Percentiles rank a stretch among this genome's conserved stretches.
These are phyloP conservation scores for Rafetus swinhoei DNA, from an alignment of 2,113 vertebrate genomes.

Conservation along the genomic window DNA sequence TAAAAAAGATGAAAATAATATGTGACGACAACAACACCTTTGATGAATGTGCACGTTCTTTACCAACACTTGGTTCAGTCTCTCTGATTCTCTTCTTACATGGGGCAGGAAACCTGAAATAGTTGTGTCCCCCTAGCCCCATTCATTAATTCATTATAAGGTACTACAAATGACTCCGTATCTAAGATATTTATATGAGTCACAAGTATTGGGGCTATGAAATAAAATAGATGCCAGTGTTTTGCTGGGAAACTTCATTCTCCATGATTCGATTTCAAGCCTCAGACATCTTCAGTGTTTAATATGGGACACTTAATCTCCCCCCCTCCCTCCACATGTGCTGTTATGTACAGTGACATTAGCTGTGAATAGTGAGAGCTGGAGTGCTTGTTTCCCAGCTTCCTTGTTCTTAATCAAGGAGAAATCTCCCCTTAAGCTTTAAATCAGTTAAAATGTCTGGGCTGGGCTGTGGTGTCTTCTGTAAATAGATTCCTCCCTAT, in stretches of 20 bases:
- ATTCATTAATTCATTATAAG: neutral
- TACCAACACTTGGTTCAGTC: fast-evolving
- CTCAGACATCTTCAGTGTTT: conserved; percentile 2
- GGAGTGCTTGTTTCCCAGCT: neutral
- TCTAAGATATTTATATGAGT: neutral
- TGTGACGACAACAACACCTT: neutral
- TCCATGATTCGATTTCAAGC: conserved; percentile 2
- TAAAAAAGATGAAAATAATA: neutral
- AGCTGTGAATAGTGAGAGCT: neutral
- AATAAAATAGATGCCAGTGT: neutral
- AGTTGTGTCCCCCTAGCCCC: neutral
- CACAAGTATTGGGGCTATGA: neutral
- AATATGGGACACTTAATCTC: neutral
- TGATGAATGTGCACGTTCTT: neutral
- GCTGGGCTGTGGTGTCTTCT: neutral
- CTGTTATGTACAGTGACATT: neutral
- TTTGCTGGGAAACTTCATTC: neutral
- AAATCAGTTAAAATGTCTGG: neutral
- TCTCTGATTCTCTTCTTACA: neutral
- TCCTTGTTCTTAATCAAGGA: neutral
- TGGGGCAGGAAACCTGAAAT: neutral
- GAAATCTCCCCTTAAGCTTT: neutral
- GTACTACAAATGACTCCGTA: neutral
- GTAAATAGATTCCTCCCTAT: neutral
- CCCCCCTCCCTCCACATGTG: neutral